Percentiles rank a stretch among this genome's conserved stretches.
phyloP scores from a whole-genome alignment of 2,888 invertebrate species.

The Apomyelois bistriatella region DNA sequence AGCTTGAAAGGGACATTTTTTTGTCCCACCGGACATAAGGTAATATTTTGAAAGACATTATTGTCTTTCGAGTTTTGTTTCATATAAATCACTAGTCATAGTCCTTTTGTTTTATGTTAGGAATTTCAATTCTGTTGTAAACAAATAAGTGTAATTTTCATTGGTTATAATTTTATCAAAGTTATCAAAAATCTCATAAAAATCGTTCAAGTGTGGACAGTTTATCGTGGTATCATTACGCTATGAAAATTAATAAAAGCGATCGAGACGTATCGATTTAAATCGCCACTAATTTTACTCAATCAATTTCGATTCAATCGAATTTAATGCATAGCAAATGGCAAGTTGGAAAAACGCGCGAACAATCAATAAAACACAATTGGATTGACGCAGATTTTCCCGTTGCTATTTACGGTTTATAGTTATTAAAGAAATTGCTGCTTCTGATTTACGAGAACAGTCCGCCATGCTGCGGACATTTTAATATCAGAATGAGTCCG shows the following conservation, averaged over 20 bases:
- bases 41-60: conserved; percentile 23
- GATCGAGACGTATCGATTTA: conserved; percentile 58
- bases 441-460: conserved; percentile 67
- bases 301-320: conserved; percentile 28
- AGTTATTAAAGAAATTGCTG: conserved; percentile 73
- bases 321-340: conserved; percentile 26
- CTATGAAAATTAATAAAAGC: conserved; percentile 21
- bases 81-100: conserved; percentile 13
- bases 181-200: background rate
- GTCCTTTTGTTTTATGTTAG: background rate
- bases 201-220: background rate
- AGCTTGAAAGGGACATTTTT: conserved; percentile 31
- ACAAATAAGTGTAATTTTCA: no score
- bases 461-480: conserved; percentile 70
- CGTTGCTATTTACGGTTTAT: conserved; percentile 73
- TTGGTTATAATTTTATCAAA: no score
- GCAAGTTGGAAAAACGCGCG: conserved; percentile 46
- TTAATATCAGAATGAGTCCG: conserved; percentile 66
- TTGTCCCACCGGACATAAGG: conserved; percentile 21
- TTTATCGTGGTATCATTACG: background rate
- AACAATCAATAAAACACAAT: conserved; percentile 58
- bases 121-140: no score
- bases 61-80: conserved; percentile 27
- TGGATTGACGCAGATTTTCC: conserved; percentile 52
- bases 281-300: conserved; percentile 32